Conservation (phyloP, 2,888 invertebrate species). For the Cloeon dipterum region DNA sequence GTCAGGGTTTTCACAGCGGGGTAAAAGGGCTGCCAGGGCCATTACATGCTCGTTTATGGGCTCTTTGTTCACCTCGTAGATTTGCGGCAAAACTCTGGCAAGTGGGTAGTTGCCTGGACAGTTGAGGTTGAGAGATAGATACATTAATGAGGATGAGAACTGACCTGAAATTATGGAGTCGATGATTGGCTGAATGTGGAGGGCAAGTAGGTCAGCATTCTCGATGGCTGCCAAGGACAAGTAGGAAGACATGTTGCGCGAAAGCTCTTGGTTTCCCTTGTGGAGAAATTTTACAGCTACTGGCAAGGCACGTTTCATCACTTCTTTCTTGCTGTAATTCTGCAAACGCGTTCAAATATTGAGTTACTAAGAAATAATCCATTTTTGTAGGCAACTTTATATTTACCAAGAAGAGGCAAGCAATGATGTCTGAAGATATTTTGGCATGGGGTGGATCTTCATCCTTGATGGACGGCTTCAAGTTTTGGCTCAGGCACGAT, state of each 20-base stretch:
- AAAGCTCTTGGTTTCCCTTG: conserved; percentile 73
- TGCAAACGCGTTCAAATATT: conserved; percentile 13
- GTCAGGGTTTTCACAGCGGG: conserved; percentile 67
- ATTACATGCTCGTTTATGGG: conserved; percentile 67
- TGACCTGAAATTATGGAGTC: conserved; percentile 68
- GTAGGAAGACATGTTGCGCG: conserved; percentile 76
- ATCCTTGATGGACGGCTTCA: conserved; percentile 52
- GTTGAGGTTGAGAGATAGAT: conserved; percentile 1
- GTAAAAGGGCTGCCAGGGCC: conserved; percentile 54
- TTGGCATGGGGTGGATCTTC: conserved; percentile 91
- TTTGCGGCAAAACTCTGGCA: conserved; percentile 68
- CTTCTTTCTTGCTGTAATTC: conserved; percentile 44
- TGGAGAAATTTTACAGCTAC: conserved; percentile 79
- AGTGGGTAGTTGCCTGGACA: conserved; percentile 61
- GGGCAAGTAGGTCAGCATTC: conserved; percentile 63
- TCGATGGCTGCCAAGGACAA: conserved; percentile 80
- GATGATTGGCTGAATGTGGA: conserved; percentile 74
- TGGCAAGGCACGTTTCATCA: conserved; percentile 69
- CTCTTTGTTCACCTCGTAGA: conserved; percentile 71
- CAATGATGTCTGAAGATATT: conserved; percentile 85
- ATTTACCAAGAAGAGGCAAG: conserved; percentile 76
- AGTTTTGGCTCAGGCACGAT: conserved; percentile 70
- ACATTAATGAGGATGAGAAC: conserved; percentile 1
- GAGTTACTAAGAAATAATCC: too few relatives aligned
- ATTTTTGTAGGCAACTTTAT: too few relatives aligned